Evolutionary conservation across 1,140 invertebrate species (phyloP).

Genomic region (Manduca sexta): DNA sequence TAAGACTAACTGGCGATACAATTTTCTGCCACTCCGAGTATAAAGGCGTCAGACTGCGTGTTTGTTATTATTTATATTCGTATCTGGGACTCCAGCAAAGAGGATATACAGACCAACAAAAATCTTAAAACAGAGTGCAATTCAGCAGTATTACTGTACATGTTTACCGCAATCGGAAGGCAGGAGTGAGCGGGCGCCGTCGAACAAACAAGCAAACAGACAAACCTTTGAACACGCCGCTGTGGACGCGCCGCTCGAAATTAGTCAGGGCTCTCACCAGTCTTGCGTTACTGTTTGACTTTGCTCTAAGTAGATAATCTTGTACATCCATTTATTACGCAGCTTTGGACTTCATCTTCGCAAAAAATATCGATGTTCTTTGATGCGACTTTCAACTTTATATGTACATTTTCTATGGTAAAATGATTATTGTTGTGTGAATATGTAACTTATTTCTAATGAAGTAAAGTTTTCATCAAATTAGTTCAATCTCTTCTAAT

Average conservation of each 20-base stretch:
- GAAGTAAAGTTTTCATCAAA: too few relatives aligned
- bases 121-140: constrained; percentile 2
- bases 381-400: background rate
- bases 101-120: constrained; percentile 2
- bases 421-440: too few relatives aligned
- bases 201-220: constrained; percentile 9
- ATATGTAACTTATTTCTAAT: too few relatives aligned
- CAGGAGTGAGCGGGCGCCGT: constrained; percentile 13
- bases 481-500: too few relatives aligned
- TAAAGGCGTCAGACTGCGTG: too few relatives aligned
- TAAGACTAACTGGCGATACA: too few relatives aligned
- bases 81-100: too few relatives aligned
- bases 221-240: constrained; percentile 10
- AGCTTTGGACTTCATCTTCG: too few relatives aligned
- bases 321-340: background rate
- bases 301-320: constrained; percentile 5
- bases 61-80: too few relatives aligned
- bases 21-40: too few relatives aligned
- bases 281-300: background rate
- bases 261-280: constrained; percentile 6
- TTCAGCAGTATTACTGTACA: background rate
- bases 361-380: background rate
- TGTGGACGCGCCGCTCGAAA: constrained; percentile 7
- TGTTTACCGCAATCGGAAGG: background rate
- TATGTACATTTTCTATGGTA: background rate